Conservation (phyloP, 1,140 invertebrate species). For the Steinernema khuongi region DNA sequence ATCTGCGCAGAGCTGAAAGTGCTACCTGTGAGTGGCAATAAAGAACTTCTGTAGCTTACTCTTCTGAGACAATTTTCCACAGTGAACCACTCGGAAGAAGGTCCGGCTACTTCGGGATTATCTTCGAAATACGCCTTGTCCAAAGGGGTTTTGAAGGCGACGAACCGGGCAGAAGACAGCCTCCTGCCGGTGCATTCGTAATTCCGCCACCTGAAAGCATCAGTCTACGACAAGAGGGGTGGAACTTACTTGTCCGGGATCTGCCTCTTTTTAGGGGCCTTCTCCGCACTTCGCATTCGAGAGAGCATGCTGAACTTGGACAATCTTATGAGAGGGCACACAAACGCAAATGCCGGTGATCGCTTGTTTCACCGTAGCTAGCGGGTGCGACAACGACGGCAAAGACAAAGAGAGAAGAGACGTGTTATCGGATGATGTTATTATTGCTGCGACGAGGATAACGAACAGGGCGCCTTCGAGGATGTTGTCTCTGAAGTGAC, state of each 20-base stretch:
- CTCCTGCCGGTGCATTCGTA: not conserved
- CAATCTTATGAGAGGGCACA: not conserved
- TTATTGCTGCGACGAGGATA: conserved; percentile 5
- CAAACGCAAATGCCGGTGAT: not conserved
- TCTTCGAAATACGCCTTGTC: conserved; percentile 6
- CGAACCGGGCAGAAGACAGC: not conserved
- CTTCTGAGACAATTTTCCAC: not conserved
- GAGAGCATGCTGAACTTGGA: not conserved
- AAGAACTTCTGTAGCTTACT: not conserved
- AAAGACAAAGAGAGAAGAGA: not conserved
- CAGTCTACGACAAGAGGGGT: not conserved
- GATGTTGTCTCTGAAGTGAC: not conserved
- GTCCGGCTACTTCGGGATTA: not conserved
- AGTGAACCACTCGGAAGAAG: not conserved
- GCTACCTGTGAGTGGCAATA: not conserved
- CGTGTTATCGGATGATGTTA: conserved; percentile 7
- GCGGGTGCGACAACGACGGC: not conserved
- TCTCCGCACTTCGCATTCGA: not conserved
- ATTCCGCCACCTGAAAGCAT: not conserved
- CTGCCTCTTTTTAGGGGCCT: not conserved
- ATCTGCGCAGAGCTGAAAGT: not conserved
- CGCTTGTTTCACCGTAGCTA: not conserved
- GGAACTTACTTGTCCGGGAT: conserved; percentile 3
- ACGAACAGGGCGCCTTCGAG: not conserved
- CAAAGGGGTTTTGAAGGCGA: not conserved